Base-by-base conservation (phyloP, 2,797 vertebrate species). In the Acrossocheilus wenchowensis region DNA sequence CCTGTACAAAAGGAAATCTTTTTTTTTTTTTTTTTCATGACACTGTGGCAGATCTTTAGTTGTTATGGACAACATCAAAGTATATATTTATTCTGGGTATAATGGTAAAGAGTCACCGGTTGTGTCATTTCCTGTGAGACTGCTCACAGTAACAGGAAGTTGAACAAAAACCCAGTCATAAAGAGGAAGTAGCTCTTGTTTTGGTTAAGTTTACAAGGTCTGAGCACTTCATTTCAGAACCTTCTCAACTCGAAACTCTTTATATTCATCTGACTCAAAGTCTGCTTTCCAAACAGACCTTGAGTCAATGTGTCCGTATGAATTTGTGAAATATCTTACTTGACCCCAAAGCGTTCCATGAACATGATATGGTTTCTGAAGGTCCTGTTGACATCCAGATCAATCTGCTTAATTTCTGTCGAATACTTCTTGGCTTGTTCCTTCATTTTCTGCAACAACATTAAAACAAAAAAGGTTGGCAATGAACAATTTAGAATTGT, bases 281-380 rank as follows among this genome's bases (percentile, higher is more conserved):
- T 52, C 50, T 17, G 50, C 15, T 60, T 60, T 50, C 26, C 52
- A 43, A 62, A 66, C 71, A 81, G 19, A 39, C 43, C 26, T 68
- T 0, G 72, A 71, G 62, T 48, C 26, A 64, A 4, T 17, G 45
- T 11, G 9, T 5, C 54, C 66, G 52, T 8, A 17, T 45, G 78
- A 3, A 10, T 48, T 64, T 95, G 41, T 3, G 0, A 8, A 62
- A 68, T 62, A 15, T 68, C 97, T 95, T 92, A 98, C 97, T 96
- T 97, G 90, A 98, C 96, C 90, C 97, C 97, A 1, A 97, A 98
- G 89, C 97, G 97, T 72, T 98, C 97, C 94, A 94, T 97, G 89
- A 98, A 98, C 97, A 98, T 98, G 92, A 98, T 97, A 90, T 98
- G 96, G 94, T 98, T 97, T 83, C 97, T 95, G 92, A 98, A 98